Evolutionary conservation across 2,113 vertebrate species (phyloP).

Genomic region (zebrafish (Danio rerio)): GRCz12tu NC_133183.1:7606001-7606500

Average conservation of each 20-base stretch:
- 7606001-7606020: neutral
- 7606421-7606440: too few species aligned
- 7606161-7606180: constrained; percentile 42
- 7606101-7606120: constrained; percentile 10
- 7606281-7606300: neutral
- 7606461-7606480: too few species aligned
- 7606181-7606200: constrained; percentile 11
- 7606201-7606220: neutral
- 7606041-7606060: constrained; percentile 20
- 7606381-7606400: too few species aligned
- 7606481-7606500: too few species aligned
- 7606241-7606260: neutral
- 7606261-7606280: neutral
- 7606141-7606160: constrained; percentile 11
- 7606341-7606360: too few species aligned
- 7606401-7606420: too few species aligned
- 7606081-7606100: neutral
- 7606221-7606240: neutral
- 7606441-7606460: too few species aligned
- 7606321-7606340: too few species aligned
- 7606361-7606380: too few species aligned
- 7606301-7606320: too few species aligned
- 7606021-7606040: constrained; percentile 27
- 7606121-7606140: constrained; percentile 9
- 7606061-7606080: constrained; percentile 6